These are phyloP conservation scores for Entelurus aequoreus DNA, from an alignment of 2,113 vertebrate species.

Conservation along the genomic window DNA sequence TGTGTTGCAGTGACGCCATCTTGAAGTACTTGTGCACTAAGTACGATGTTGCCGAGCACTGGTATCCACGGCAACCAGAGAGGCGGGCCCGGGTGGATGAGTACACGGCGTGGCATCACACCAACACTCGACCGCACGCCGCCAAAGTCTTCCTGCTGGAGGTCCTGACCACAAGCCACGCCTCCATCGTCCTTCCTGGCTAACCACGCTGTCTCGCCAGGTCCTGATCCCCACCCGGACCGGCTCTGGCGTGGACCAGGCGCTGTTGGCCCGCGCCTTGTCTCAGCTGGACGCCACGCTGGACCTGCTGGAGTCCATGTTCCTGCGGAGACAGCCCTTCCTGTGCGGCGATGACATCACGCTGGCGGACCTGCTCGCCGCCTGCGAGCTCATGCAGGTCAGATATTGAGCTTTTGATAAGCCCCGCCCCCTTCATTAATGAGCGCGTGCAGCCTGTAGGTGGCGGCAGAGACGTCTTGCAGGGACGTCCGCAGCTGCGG, in stretches of 20 bases:
- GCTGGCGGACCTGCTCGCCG: conserved; percentile 70
- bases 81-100: conserved; percentile 69
- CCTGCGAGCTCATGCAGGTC: conserved; percentile 76
- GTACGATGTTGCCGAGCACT: conserved; percentile 60
- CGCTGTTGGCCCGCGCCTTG: conserved; percentile 44
- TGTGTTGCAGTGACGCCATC: conserved; percentile 67
- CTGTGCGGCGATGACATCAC: conserved; percentile 73
- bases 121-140: conserved; percentile 58
- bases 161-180: conserved; percentile 35
- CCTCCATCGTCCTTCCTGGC: neutral
- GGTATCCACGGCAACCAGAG: conserved; percentile 68
- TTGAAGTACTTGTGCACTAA: conserved; percentile 67
- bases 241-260: conserved; percentile 35
- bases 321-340: conserved; percentile 64
- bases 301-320: conserved; percentile 68
- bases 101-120: conserved; percentile 74
- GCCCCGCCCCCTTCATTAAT: neutral
- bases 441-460: conserved; percentile 57
- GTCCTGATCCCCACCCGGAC: conserved; percentile 50
- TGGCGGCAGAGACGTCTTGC: conserved; percentile 61
- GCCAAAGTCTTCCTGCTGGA: conserved; percentile 67
- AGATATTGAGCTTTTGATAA: neutral
- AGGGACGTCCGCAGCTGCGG: conserved; percentile 55
- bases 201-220: conserved; percentile 27
- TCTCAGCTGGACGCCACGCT: conserved; percentile 47